Conservation (phyloP, 2,113 vertebrate genomes). For the Sapajus apella region DNA sequence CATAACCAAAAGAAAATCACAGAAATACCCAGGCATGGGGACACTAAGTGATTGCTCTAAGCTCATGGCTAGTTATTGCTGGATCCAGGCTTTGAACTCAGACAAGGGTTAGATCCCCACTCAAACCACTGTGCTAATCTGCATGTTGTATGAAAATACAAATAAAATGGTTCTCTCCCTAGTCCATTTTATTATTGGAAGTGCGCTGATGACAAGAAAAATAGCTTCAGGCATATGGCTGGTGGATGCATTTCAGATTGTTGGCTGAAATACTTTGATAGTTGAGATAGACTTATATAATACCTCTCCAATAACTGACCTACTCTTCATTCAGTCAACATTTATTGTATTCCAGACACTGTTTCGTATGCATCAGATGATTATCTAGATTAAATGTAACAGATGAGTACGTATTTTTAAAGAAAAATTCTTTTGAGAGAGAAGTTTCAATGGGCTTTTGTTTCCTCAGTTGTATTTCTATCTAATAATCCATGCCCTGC, state of each 20-base stretch:
- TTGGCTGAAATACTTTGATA: neutral
- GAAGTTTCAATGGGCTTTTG: neutral
- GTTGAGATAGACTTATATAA: neutral
- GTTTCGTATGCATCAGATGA: neutral
- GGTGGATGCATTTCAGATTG: neutral
- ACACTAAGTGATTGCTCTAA: neutral
- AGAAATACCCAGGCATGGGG: neutral
- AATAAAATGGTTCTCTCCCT: neutral
- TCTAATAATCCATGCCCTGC: neutral
- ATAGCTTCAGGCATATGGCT: neutral
- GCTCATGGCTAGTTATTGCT: neutral
- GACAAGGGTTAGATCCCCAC: neutral
- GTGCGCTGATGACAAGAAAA: neutral
- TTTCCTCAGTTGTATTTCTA: slow-evolving; percentile 4
- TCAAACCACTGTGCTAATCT: neutral
- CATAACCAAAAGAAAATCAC: neutral
- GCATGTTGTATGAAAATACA: neutral
- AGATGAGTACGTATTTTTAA: neutral
- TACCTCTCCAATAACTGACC: neutral
- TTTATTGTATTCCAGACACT: neutral
- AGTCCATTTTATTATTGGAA: neutral
- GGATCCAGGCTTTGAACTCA: neutral
- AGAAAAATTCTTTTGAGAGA: slow-evolving; percentile 27
- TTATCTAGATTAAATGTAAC: neutral
- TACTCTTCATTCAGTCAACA: neutral